Evolutionary conservation across 35 echinoderm and acorn worm species (phyloP).

Genomic region (Apostichopus californicus): DNA sequence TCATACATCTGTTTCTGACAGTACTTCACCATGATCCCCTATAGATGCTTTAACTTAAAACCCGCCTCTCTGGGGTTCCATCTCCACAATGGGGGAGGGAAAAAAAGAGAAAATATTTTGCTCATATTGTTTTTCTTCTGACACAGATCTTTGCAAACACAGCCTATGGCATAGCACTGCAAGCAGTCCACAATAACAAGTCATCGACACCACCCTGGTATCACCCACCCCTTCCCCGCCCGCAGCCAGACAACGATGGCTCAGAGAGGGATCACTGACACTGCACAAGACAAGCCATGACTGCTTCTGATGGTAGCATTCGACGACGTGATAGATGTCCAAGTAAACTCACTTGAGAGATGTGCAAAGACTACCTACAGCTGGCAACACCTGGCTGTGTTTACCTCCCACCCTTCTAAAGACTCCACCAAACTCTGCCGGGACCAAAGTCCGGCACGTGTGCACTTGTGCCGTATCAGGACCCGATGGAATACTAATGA

Average conservation of each 20-base stretch:
- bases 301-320: not conserved
- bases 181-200: too few relatives aligned
- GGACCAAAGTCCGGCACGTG: constrained; percentile 10
- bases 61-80: too few relatives aligned
- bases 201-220: not conserved
- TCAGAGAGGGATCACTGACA: not conserved
- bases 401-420: not conserved
- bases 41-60: too few relatives aligned
- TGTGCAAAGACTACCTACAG: constrained; percentile 1
- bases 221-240: not conserved
- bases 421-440: not conserved
- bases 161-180: too few relatives aligned
- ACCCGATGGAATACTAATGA: not conserved
- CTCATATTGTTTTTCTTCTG: too few relatives aligned
- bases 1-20: too few relatives aligned
- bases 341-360: not conserved
- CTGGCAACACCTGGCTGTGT: not conserved
- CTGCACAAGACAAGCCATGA: not conserved
- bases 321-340: not conserved
- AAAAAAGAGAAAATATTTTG: too few relatives aligned
- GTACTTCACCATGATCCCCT: too few relatives aligned
- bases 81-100: too few relatives aligned
- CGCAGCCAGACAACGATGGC: not conserved
- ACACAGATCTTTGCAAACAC: too few relatives aligned
- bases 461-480: constrained; percentile 4